A percentile compares a stretch with the other conserved stretches of the same genome.
Conservation (phyloP, 1,140 invertebrate genomes). For the Elymnias hypermnestra region DNA sequence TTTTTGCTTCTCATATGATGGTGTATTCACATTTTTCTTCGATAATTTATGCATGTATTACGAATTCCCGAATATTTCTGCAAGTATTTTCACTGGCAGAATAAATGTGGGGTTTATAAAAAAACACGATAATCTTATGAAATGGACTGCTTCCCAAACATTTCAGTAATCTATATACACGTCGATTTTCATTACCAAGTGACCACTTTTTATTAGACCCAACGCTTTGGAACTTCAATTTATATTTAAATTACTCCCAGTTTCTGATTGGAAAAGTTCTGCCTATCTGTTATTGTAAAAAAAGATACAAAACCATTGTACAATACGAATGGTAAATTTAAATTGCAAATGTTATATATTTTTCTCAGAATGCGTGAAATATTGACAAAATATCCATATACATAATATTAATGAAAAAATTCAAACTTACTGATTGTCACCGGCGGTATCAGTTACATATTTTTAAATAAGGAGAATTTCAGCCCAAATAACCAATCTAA, state of each 20-base stretch:
- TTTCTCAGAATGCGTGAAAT: neutral
- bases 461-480: too few species aligned
- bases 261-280: constrained; percentile 52
- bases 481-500: too few species aligned
- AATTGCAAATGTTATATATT: constrained; percentile 1
- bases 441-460: too few species aligned
- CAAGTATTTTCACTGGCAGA: too few species aligned
- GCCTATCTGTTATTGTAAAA: constrained; percentile 39
- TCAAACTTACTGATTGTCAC: too few species aligned
- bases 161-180: constrained; percentile 13
- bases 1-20: too few species aligned
- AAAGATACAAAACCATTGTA: constrained; percentile 22
- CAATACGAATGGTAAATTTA: constrained; percentile 10
- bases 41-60: too few species aligned
- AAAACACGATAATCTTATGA: too few species aligned
- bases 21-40: too few species aligned
- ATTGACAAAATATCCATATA: neutral
- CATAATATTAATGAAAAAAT: too few species aligned
- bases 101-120: too few species aligned
- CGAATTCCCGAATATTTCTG: too few species aligned
- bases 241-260: constrained; percentile 50
- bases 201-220: constrained; percentile 48
- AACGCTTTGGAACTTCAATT: constrained; percentile 40
- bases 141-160: neutral
- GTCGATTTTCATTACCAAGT: constrained; percentile 55